Percentiles rank a stretch among this genome's conserved stretches.
Conservation (phyloP, 2,888 invertebrate species). For the Spisula subtruncata region DNA sequence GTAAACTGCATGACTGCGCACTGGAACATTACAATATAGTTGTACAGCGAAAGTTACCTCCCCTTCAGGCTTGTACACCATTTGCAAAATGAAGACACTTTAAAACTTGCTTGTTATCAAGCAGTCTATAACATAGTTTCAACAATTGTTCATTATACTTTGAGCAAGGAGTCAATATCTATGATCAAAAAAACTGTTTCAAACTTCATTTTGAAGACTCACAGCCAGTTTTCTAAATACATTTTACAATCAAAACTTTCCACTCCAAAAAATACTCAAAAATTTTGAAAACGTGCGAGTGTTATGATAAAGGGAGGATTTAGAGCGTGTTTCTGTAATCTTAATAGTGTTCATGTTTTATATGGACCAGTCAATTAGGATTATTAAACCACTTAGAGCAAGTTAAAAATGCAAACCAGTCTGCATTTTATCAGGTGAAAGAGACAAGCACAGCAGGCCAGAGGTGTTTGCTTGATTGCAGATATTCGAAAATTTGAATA, state of each 20-base stretch:
- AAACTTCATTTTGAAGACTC: no score
- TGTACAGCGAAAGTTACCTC: no score
- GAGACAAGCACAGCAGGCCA: constrained; percentile 48
- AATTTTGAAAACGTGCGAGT: not conserved
- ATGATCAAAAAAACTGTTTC: no score
- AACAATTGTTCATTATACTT: no score
- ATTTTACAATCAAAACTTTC: not conserved
- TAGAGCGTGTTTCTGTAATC: constrained; percentile 2
- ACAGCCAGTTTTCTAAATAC: not conserved
- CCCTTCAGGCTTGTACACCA: no score
- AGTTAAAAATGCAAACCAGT: constrained; percentile 39
- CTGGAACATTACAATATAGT: no score
- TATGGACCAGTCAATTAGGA: constrained; percentile 14
- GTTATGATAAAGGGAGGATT: not conserved
- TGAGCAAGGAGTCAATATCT: no score
- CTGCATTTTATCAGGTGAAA: constrained; percentile 41
- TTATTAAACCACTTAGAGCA: constrained; percentile 35
- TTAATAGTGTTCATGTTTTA: not conserved
- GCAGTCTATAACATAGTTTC: no score
- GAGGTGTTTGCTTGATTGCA: constrained; percentile 25
- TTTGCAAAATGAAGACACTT: no score
- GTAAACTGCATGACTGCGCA: no score
- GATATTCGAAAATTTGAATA: constrained; percentile 20
- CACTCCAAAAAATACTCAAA: not conserved
- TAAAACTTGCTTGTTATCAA: no score